These are phyloP conservation scores for Agelas oroides DNA, from an alignment of 37 sponge, comb jelly and placozoan species.

Conservation along the genomic window DNA sequence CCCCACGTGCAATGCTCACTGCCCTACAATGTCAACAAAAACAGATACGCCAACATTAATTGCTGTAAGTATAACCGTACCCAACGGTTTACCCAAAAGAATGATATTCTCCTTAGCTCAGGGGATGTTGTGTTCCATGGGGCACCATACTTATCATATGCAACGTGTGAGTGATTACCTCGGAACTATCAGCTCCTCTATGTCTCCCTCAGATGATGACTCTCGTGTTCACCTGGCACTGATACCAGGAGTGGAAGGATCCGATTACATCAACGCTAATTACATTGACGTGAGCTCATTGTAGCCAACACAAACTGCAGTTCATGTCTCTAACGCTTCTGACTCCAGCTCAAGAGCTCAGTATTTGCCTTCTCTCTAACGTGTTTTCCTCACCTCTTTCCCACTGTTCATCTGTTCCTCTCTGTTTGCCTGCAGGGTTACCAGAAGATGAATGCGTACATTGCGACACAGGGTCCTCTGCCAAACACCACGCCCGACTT, in stretches of 20 bases:
- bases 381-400: neutral
- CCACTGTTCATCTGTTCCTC: neutral
- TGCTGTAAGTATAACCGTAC: constrained; percentile 66
- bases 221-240: constrained; percentile 48
- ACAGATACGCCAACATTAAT: constrained; percentile 89
- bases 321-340: neutral
- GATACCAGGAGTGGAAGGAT: constrained; percentile 59
- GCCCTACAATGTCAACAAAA: constrained; percentile 71
- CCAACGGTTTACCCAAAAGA: too few relatives aligned
- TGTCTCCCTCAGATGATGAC: constrained; percentile 69
- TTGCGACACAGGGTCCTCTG: constrained; percentile 81
- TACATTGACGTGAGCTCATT: constrained; percentile 78
- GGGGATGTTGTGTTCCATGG: too few relatives aligned
- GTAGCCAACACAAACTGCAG: too few relatives aligned
- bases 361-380: constrained; percentile 7
- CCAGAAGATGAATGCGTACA: constrained; percentile 33
- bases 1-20: constrained; percentile 47
- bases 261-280: constrained; percentile 89
- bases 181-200: too few relatives aligned
- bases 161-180: too few relatives aligned
- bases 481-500: constrained; percentile 74
- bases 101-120: too few relatives aligned
- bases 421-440: constrained; percentile 50
- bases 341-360: neutral
- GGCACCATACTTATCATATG: too few relatives aligned